Evolutionary conservation across 2,888 invertebrate species (phyloP).

Genomic region (Erynnis tages): DNA sequence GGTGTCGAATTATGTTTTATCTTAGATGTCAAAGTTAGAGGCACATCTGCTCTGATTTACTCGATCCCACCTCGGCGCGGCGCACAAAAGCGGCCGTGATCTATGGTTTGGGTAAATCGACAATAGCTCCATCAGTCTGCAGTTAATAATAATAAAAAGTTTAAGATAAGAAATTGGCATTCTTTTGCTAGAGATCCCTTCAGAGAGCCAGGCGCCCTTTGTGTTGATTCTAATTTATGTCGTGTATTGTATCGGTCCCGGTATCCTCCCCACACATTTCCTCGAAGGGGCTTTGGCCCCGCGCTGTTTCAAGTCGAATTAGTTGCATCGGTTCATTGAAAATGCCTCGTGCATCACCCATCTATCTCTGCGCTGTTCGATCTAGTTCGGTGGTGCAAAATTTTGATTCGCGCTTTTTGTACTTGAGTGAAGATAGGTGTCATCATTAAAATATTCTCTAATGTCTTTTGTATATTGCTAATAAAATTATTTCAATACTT

Average conservation of each 20-base stretch:
- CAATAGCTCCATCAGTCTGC: constrained; percentile 61
- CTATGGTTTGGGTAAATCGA: constrained; percentile 61
- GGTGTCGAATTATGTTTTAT: constrained; percentile 52
- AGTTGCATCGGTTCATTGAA: constrained; percentile 70
- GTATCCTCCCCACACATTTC: constrained; percentile 75
- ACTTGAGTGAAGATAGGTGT: background rate
- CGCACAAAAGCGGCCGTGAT: constrained; percentile 51
- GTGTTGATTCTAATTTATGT: constrained; percentile 80
- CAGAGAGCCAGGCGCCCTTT: constrained; percentile 73
- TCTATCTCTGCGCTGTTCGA: constrained; percentile 40
- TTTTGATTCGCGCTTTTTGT: constrained; percentile 2
- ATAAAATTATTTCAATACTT: background rate
- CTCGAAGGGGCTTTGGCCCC: constrained; percentile 66
- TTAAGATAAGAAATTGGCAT: constrained; percentile 78
- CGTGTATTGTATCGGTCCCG: constrained; percentile 69
- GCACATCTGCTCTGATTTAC: constrained; percentile 75
- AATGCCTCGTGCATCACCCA: constrained; percentile 53
- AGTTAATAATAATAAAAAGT: constrained; percentile 72
- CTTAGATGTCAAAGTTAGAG: constrained; percentile 47
- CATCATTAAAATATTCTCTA: no score
- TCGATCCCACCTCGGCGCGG: constrained; percentile 41
- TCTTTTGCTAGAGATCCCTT: constrained; percentile 74
- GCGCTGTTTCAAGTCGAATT: constrained; percentile 64
- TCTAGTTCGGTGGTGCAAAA: constrained; percentile 29
- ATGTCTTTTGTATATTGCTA: background rate